Evolutionary conservation across 2,113 vertebrate genomes (phyloP).

Genomic region (Taurulus bubalis): DNA sequence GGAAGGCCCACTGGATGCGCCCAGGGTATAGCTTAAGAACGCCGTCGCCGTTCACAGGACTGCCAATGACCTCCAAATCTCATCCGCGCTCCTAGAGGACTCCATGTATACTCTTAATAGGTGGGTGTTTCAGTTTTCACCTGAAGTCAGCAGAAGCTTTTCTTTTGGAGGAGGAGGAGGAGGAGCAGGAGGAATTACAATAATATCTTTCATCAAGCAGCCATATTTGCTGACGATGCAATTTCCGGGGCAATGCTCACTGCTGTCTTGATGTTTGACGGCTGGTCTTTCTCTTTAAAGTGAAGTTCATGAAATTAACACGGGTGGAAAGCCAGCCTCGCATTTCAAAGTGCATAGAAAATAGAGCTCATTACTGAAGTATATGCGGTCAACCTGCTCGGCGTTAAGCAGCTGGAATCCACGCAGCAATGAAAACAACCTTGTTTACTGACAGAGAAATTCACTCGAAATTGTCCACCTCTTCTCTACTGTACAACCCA

Average conservation of each 20-base stretch:
- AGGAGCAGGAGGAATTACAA: background rate
- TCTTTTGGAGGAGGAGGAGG: no score
- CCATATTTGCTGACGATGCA: background rate
- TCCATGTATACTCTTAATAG: conserved; percentile 30
- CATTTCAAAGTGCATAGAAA: conserved; percentile 27
- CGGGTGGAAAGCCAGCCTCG: conserved; percentile 3
- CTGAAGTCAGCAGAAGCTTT: conserved; percentile 38
- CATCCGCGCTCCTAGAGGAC: conserved; percentile 34
- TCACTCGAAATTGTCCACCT: background rate
- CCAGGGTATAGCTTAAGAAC: conserved; percentile 57
- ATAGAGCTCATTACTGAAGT: conserved; percentile 21
- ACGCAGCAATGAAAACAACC: conserved; percentile 3
- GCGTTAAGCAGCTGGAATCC: background rate
- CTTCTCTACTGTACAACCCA: conserved; percentile 70
- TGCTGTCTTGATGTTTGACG: background rate
- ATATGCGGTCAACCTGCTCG: conserved; percentile 2
- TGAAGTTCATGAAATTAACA: conserved; percentile 10
- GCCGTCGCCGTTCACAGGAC: conserved; percentile 43
- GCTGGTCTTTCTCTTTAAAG: background rate
- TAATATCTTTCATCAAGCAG: conserved; percentile 14
- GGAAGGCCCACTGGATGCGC: conserved; percentile 53
- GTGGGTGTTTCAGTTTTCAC: conserved; percentile 23
- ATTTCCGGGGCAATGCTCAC: background rate
- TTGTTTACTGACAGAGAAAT: conserved; percentile 43
- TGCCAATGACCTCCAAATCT: conserved; percentile 61